phyloP scores from a whole-genome alignment of 1,140 invertebrate genomes.

The Neotoxoptera formosana region DNA sequence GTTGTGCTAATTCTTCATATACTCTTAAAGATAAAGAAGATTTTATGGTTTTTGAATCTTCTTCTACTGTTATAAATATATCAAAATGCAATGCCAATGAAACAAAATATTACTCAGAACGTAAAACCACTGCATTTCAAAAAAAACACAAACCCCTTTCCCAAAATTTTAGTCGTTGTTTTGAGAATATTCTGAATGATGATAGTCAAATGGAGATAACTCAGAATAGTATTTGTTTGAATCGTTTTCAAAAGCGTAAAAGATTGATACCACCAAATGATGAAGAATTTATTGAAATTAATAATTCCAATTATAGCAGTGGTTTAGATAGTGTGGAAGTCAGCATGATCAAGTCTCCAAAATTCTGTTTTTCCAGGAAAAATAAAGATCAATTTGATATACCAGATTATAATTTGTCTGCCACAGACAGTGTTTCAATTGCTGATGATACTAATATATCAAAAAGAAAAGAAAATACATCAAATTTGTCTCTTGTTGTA shows the following conservation, averaged over 20 bases:
- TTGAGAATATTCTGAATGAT: slow-evolving; percentile 35
- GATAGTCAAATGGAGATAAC: slow-evolving; percentile 34
- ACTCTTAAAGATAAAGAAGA: slow-evolving; percentile 37
- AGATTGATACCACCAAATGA: neutral
- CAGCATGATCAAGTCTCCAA: neutral
- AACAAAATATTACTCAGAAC: neutral
- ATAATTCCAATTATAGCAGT: slow-evolving; percentile 7
- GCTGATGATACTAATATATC: neutral
- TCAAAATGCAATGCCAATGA: slow-evolving; percentile 7
- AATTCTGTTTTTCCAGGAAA: slow-evolving; percentile 26
- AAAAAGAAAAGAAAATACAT: too few relatives aligned
- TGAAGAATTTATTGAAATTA: neutral
- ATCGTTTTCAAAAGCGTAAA: slow-evolving; percentile 27
- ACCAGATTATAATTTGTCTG: slow-evolving; percentile 20
- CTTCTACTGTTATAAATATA: neutral
- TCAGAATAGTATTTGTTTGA: slow-evolving; percentile 1
- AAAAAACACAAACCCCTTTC: neutral
- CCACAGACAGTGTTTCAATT: neutral
- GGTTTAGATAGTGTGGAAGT: neutral
- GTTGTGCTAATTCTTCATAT: slow-evolving; percentile 31
- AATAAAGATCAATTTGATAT: neutral
- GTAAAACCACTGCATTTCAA: slow-evolving; percentile 40
- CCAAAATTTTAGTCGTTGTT: neutral
- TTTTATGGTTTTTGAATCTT: slow-evolving; percentile 24
- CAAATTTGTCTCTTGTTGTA: too few relatives aligned